Base-by-base conservation (phyloP, 2,888 invertebrate species). In the Acronicta psi region DNA sequence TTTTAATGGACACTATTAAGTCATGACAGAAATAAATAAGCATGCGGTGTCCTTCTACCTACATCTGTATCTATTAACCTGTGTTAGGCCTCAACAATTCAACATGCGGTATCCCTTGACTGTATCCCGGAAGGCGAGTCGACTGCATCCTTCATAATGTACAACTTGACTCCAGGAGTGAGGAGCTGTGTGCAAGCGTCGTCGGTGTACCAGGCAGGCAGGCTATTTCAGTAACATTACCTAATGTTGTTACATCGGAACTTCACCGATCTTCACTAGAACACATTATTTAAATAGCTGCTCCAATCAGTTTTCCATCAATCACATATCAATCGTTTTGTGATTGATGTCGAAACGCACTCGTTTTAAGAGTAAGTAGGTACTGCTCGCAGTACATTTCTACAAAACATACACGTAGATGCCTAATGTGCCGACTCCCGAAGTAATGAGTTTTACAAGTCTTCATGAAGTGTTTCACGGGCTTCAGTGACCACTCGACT, bases 341-440 rank as follows among this genome's bases (percentile, higher is more conserved):
- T 71, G 54, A 71, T 66, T 49, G 75, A 71, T 75, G 75, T 34
- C 50, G 41, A 17, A 29, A 41, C 55, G 42, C 44, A 34, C 14
- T 46, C 17, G 29, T 25, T 36, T 14, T n/a, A 1, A 11, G 17
- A 42, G 37, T n/a, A 1, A 11, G 17, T 37, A 34, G 42, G 41
- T 16, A 14, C 17, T 31, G 5, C 23, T 29, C 29, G n/a, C n/a
- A n/a, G 6, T 7, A 34, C 4, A 34, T n/a, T 9, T n/a, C 13
- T n/a, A 34, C 7, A 34, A n/a, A 34, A 6, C 1, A 6, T 4
- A n/a, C 3, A 2, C 34, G 2, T 29, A 11, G 29, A 11, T 10
- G 11, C 3, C 10, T 23, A 13, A 18, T 46, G 11, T 11, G 46
- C 25, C 4, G n/a, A n/a, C n/a, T n/a, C n/a, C n/a, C n/a, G 11